phyloP scores from a whole-genome alignment of 2,888 invertebrate genomes.

The Lepidochrysops patricia region DNA sequence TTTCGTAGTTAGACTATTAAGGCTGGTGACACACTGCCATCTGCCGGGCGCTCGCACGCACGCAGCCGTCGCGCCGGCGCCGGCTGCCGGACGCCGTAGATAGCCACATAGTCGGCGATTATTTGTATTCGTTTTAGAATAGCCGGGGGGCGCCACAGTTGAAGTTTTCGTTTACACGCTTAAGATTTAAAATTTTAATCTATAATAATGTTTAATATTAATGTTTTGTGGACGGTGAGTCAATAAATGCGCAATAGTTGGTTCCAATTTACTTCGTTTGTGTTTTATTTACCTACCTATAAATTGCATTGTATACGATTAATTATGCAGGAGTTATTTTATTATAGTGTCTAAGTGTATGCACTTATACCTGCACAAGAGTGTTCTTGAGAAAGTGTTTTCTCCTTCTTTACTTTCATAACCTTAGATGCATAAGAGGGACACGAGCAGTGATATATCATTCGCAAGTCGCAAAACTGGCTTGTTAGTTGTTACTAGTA shows the following conservation, averaged over 20 bases:
- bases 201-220: slow-evolving; percentile 58
- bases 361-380: no score
- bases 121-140: slow-evolving; percentile 74
- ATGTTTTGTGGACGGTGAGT: slow-evolving; percentile 67
- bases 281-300: slow-evolving; percentile 35
- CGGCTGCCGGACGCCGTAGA: slow-evolving; percentile 43
- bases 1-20: slow-evolving; percentile 14
- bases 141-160: slow-evolving; percentile 62
- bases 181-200: slow-evolving; percentile 60
- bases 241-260: slow-evolving; percentile 76
- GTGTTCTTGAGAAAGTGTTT: no score
- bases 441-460: no score
- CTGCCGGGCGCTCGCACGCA: slow-evolving; percentile 15
- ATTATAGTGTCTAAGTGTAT: no score
- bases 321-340: no score
- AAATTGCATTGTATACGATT: no score
- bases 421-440: no score
- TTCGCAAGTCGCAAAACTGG: no score
- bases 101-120: slow-evolving; percentile 72
- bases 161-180: slow-evolving; percentile 63
- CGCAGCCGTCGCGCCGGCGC: slow-evolving; percentile 17
- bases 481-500: no score
- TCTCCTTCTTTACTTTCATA: no score
- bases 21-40: slow-evolving; percentile 17
- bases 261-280: slow-evolving; percentile 59